Conservation (phyloP, 2,888 invertebrate species). For the Ennomos fuscantarius region DNA sequence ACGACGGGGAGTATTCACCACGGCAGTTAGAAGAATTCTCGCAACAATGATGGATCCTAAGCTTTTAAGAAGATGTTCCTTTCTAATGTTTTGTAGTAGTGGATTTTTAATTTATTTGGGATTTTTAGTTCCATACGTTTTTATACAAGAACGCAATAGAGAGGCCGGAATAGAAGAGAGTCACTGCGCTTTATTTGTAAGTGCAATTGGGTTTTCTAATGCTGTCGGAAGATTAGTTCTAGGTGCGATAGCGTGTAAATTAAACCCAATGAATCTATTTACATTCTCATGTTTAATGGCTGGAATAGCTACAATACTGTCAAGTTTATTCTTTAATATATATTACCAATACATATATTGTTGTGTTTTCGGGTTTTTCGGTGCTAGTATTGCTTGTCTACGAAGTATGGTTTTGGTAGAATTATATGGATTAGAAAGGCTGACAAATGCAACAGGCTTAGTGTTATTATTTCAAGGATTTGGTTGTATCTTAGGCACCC, state of each 20-base stretch:
- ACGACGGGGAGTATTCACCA: constrained; percentile 68
- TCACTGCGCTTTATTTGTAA: constrained; percentile 67
- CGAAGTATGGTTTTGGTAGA: constrained; percentile 68
- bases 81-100: constrained; percentile 58
- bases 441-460: constrained; percentile 76
- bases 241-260: constrained; percentile 63
- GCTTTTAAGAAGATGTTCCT: constrained; percentile 64
- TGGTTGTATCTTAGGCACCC: constrained; percentile 71
- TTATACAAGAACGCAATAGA: constrained; percentile 62
- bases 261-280: constrained; percentile 58
- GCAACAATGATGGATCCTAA: constrained; percentile 77
- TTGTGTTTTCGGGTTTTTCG: constrained; percentile 63
- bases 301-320: constrained; percentile 60
- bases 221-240: constrained; percentile 61
- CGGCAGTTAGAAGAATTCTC: constrained; percentile 70
- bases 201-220: constrained; percentile 68
- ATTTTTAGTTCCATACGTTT: constrained; percentile 71
- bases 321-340: constrained; percentile 59
- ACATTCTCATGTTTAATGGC: constrained; percentile 47
- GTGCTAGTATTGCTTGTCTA: constrained; percentile 60
- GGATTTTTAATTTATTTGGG: constrained; percentile 66
- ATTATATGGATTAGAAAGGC: constrained; percentile 71
- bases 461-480: constrained; percentile 72
- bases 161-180: constrained; percentile 55
- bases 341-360: constrained; percentile 70